These are phyloP conservation scores for Hololepta plana DNA, from an alignment of 2,888 invertebrate species.

Conservation along the genomic window DNA sequence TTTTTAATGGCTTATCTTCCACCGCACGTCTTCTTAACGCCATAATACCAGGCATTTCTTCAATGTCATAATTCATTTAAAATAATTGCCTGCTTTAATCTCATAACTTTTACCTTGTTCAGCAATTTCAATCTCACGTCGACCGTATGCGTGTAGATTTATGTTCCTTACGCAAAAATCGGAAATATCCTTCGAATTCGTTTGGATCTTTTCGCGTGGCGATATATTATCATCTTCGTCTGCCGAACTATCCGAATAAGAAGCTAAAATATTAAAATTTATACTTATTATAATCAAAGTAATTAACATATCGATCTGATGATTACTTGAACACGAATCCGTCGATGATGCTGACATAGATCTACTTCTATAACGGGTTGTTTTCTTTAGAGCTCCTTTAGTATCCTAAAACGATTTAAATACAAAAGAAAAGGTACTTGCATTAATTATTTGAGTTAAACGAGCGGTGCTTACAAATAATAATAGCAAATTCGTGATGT, in stretches of 20 bases:
- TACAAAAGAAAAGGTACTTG: too few species aligned
- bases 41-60: slow-evolving; percentile 97
- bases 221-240: slow-evolving; percentile 89
- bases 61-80: slow-evolving; percentile 6
- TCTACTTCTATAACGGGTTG: slow-evolving; percentile 73
- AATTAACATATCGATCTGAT: slow-evolving; percentile 5
- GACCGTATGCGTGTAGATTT: slow-evolving; percentile 81
- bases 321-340: slow-evolving; percentile 75
- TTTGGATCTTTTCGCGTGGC: slow-evolving; percentile 84
- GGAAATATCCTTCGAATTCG: slow-evolving; percentile 63
- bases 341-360: slow-evolving; percentile 88
- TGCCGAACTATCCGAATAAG: slow-evolving; percentile 66
- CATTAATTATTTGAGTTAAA: too few species aligned
- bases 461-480: too few species aligned
- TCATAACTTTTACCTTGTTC: slow-evolving; percentile 53
- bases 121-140: slow-evolving; percentile 93
- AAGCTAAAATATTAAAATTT: slow-evolving; percentile 17
- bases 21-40: slow-evolving; percentile 79
- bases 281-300: background rate
- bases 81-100: slow-evolving; percentile 2
- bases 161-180: slow-evolving; percentile 93
- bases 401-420: slow-evolving; percentile 29
- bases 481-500: too few species aligned
- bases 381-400: slow-evolving; percentile 66
- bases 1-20: slow-evolving; percentile 87